Evolutionary conservation across 1,140 invertebrate species (phyloP).

Genomic region (Ceratina calcarata): DNA sequence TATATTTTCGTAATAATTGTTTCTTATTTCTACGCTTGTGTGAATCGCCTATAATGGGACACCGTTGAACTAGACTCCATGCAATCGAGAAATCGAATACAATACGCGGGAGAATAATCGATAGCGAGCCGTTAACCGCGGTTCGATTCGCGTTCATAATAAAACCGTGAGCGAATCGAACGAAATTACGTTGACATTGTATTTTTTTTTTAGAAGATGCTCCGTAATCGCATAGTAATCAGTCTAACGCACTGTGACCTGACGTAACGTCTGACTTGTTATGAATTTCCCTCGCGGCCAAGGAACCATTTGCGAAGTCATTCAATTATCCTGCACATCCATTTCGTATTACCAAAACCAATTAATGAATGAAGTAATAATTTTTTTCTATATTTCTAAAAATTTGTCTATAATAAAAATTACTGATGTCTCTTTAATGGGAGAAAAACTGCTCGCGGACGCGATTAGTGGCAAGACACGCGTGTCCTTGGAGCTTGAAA

Average conservation of each 20-base stretch:
- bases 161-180: background rate
- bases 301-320: too few species aligned
- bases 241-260: background rate
- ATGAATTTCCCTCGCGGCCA: background rate
- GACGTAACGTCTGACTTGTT: background rate
- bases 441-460: slow-evolving; percentile 23
- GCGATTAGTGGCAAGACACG: slow-evolving; percentile 26
- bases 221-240: background rate
- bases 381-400: too few species aligned
- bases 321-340: background rate
- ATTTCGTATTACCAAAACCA: background rate
- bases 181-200: background rate
- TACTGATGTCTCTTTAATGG: background rate
- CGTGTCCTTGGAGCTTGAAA: slow-evolving; percentile 56
- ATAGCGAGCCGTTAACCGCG: background rate
- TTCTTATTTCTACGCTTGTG: slow-evolving; percentile 56
- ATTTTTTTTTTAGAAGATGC: background rate
- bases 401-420: background rate
- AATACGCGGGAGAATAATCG: slow-evolving; percentile 5
- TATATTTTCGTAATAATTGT: background rate
- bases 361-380: background rate
- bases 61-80: slow-evolving; percentile 61
- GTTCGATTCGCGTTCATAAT: background rate
- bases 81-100: slow-evolving; percentile 47
- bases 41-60: slow-evolving; percentile 67